A percentile compares a stretch with the other conserved stretches of the same genome.
phyloP scores from a whole-genome alignment of 1,140 invertebrate genomes.

The Drosophila ercepeae region DNA sequence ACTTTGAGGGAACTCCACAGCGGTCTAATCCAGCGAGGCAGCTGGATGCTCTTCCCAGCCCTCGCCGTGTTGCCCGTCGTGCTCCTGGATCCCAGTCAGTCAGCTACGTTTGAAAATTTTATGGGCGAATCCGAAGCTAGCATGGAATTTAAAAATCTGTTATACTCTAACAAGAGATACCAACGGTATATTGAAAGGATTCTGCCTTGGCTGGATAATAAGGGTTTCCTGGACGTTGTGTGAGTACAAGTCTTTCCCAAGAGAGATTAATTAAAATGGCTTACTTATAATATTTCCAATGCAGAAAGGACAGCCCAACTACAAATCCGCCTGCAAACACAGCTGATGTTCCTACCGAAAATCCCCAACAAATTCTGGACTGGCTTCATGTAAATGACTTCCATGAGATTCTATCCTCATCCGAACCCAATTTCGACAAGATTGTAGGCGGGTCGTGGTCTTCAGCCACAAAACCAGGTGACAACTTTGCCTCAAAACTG shows the following conservation, averaged over 20 bases:
- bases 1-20: constrained; percentile 58
- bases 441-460: constrained; percentile 20
- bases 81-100: constrained; percentile 55
- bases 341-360: background rate
- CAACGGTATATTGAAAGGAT: constrained; percentile 47
- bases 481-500: constrained; percentile 42
- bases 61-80: constrained; percentile 56
- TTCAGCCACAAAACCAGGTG: constrained; percentile 46
- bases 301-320: background rate
- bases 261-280: background rate
- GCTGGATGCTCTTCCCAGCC: constrained; percentile 31
- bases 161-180: constrained; percentile 60
- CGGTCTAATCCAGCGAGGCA: constrained; percentile 45
- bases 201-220: constrained; percentile 72
- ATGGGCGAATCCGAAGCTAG: constrained; percentile 25
- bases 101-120: constrained; percentile 69
- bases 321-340: background rate
- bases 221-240: constrained; percentile 53
- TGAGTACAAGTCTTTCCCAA: constrained; percentile 14
- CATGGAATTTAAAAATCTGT: constrained; percentile 40
- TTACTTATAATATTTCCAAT: no score
- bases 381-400: constrained; percentile 43
- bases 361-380: constrained; percentile 11
- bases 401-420: constrained; percentile 19
- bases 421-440: constrained; percentile 46